These are phyloP conservation scores for Empis stercorea DNA, from an alignment of 2,888 invertebrate genomes.

Conservation along the genomic window DNA sequence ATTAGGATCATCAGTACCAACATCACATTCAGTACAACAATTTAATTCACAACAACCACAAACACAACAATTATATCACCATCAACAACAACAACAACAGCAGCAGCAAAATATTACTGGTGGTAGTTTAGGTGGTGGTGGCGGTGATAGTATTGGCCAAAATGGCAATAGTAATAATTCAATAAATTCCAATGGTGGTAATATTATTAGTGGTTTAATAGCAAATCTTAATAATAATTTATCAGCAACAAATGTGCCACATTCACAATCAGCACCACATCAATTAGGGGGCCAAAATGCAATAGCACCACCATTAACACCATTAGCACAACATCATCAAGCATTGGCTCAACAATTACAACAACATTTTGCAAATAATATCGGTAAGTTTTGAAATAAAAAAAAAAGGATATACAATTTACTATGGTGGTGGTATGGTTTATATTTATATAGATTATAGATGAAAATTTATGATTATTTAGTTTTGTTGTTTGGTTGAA, in stretches of 20 bases:
- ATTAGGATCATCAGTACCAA: conserved; percentile 21
- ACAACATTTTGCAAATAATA: conserved; percentile 42
- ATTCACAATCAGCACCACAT: conserved; percentile 36
- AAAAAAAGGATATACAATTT: too few species aligned
- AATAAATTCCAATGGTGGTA: neutral
- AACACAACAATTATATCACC: conserved; percentile 13
- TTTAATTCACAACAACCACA: conserved; percentile 24
- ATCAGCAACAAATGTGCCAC: conserved; percentile 29
- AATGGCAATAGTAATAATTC: conserved; percentile 16
- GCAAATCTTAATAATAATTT: conserved; percentile 7
- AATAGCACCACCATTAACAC: conserved; percentile 28
- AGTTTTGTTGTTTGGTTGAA: too few species aligned
- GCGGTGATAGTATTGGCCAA: conserved; percentile 14
- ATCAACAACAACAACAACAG: conserved; percentile 10
- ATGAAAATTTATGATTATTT: too few species aligned
- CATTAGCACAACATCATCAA: conserved; percentile 47
- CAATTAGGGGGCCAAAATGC: conserved; percentile 23
- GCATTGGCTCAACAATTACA: conserved; percentile 47
- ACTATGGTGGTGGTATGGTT: too few species aligned
- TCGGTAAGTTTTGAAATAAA: conserved; percentile 27
- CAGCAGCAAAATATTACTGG: conserved; percentile 23
- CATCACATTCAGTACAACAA: conserved; percentile 35
- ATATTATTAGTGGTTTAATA: neutral
- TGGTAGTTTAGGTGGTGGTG: conserved; percentile 9
- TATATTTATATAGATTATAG: too few species aligned